Conservation (phyloP, 2,797 vertebrate genomes). For the Meriones psammophilus region DNA sequence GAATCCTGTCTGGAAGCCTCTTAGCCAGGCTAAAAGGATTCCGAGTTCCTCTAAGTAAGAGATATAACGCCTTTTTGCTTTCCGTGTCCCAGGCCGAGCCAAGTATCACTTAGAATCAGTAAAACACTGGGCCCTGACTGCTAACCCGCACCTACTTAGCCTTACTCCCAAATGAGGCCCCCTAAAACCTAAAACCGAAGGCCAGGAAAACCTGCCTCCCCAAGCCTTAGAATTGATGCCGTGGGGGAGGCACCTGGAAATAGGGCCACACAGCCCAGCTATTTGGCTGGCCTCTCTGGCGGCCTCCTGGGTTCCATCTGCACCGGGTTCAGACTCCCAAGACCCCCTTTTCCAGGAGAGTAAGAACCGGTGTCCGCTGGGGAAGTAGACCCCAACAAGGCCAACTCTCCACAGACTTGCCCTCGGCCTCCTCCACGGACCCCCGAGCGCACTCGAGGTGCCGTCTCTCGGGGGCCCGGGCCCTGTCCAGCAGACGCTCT, state of each 20-base stretch:
- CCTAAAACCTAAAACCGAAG: neutral
- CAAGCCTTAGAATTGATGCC: neutral
- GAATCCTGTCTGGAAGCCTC: neutral
- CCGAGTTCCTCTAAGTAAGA: neutral
- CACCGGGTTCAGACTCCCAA: neutral
- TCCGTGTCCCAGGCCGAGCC: neutral
- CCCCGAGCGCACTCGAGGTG: neutral
- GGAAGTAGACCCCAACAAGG: neutral
- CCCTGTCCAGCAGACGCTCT: neutral
- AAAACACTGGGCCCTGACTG: neutral
- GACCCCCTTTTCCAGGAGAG: no score
- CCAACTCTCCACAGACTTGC: neutral
- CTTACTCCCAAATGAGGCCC: neutral
- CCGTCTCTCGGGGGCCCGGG: neutral
- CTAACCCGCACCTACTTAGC: neutral
- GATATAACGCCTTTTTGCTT: neutral
- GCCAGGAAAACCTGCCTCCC: neutral
- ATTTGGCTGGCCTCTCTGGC: neutral
- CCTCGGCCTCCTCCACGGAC: neutral
- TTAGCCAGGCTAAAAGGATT: neutral
- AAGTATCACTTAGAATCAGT: neutral
- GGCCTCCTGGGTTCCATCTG: neutral
- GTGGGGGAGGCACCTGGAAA: neutral
- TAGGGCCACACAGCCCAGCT: accelerated
- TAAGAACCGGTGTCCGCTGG: neutral